Conservation (phyloP, 2,113 vertebrate species). For the Hydrochoerus hydrochaeris region DNA sequence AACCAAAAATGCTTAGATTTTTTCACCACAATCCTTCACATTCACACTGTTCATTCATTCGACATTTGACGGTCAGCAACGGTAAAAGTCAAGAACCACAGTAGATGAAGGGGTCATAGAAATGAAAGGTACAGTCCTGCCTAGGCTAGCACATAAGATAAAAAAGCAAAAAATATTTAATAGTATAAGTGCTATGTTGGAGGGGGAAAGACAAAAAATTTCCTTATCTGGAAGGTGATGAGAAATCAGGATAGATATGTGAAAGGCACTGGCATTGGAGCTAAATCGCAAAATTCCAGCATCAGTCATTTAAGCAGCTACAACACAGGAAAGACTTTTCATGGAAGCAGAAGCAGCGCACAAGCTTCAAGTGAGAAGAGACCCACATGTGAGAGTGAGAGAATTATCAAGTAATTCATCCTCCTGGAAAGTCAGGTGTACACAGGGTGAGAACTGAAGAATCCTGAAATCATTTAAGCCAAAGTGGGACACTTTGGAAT, state of each 20-base stretch:
- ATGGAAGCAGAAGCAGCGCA: not conserved
- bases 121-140: not conserved
- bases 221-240: not conserved
- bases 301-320: not conserved
- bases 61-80: not conserved
- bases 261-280: not conserved
- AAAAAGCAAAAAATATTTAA: not conserved
- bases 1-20: not conserved
- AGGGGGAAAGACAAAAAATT: not conserved
- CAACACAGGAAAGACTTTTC: not conserved
- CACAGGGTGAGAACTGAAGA: not conserved
- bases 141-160: not conserved
- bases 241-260: constrained; percentile 6
- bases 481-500: not conserved
- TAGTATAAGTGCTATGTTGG: not conserved
- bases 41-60: not conserved
- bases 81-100: not conserved
- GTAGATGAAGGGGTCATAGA: not conserved
- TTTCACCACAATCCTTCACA: not conserved
- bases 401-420: not conserved
- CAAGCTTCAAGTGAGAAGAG: not conserved
- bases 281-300: constrained; percentile 33
- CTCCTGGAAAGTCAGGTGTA: not conserved
- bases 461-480: not conserved
- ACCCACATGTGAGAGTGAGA: not conserved